Conservation (phyloP, 2,888 invertebrate species). For the Lapara coniferarum region DNA sequence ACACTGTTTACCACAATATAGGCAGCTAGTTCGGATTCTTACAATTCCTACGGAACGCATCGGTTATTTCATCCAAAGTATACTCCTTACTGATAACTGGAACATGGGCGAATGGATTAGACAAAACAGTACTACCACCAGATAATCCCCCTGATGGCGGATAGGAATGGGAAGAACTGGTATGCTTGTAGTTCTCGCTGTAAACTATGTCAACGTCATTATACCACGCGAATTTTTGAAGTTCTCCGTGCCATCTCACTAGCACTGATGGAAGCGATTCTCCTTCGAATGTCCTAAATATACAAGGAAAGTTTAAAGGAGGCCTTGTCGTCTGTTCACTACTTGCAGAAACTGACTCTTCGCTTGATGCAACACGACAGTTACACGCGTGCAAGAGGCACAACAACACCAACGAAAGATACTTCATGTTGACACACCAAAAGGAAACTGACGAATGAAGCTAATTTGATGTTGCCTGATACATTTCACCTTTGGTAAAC, state of each 20-base stretch:
- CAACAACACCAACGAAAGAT: conserved; percentile 43
- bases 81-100: conserved; percentile 46
- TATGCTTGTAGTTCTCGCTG: conserved; percentile 39
- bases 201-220: conserved; percentile 37
- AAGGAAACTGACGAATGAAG: conserved; percentile 42
- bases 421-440: conserved; percentile 51
- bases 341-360: conserved; percentile 39
- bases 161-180: conserved; percentile 41
- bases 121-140: conserved; percentile 38
- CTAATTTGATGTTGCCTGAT: conserved; percentile 35
- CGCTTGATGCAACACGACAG: conserved; percentile 48
- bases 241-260: conserved; percentile 49
- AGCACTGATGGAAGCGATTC: conserved; percentile 58
- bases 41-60: conserved; percentile 43
- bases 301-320: conserved; percentile 48
- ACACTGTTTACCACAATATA: conserved; percentile 8
- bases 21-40: conserved; percentile 37
- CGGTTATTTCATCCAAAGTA: conserved; percentile 39
- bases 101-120: conserved; percentile 45
- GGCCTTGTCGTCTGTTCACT: conserved; percentile 40
- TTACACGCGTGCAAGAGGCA: conserved; percentile 45
- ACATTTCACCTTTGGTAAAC: conserved; percentile 41
- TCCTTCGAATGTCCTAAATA: conserved; percentile 46
- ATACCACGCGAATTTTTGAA: conserved; percentile 49
- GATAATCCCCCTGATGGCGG: conserved; percentile 49